Base-by-base conservation (phyloP, 1,140 invertebrate genomes). In the Leucophenga varia region DNA sequence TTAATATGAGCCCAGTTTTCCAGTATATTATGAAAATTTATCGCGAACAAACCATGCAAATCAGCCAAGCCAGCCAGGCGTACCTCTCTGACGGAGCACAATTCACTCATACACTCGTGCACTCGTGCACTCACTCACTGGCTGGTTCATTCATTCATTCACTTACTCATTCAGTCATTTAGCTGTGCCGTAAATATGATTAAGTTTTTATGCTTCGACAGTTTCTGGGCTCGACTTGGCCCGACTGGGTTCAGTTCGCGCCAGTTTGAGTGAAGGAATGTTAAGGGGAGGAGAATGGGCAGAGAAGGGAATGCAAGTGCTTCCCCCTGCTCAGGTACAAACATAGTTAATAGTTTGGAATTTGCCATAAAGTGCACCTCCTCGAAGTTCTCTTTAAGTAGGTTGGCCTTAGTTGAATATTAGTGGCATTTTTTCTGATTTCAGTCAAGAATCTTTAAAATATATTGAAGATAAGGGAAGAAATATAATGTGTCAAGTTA, bases 201-300 rank as follows among this genome's bases (percentile, higher is more conserved):
- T 56, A 64, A 56, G 60, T 56, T 64, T 52, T 55, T 50, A 64
- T 63, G 59, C 60, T 59, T 63, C 60, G 59, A 59, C 60, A 59
- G 59, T 47, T 61, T 58, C 47, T 55, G 52, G 40, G 42, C 54
- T 44, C 35, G 42, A 37, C 44, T 44, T 25, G 34, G n/a, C n/a
- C n/a, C n/a, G n/a, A n/a, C n/a, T n/a, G n/a, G n/a, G n/a, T n/a
- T n/a, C n/a, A n/a, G n/a, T n/a, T n/a, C n/a, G n/a, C n/a, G n/a
- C n/a, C n/a, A n/a, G n/a, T n/a, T n/a, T n/a, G n/a, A n/a, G n/a
- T n/a, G n/a, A n/a, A n/a, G n/a, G n/a, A n/a, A n/a, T n/a, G n/a
- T 14, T 4, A 9, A 13, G 1, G 10, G 13, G n/a, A 18, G 12
- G 30, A 5, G 21, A n/a, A n/a, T n/a, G n/a, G n/a, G n/a, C n/a